Percentiles rank a stretch among this genome's conserved stretches.
Evolutionary conservation across 2,888 invertebrate genomes (phyloP).

Genomic region (Athripsodes cinereus): DNA sequence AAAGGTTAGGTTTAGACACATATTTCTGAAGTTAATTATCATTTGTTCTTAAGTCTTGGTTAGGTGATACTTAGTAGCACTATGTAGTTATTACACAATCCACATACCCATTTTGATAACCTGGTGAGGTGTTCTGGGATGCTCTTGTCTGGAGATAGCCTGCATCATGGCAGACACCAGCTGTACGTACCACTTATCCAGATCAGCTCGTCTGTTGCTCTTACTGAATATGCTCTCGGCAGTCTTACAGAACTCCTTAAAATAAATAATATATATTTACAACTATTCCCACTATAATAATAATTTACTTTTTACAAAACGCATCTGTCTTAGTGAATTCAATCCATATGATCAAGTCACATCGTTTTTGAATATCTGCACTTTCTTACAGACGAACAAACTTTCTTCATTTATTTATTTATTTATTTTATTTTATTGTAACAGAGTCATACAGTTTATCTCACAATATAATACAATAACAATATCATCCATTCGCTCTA

Average conservation of each 20-base stretch:
- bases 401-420: no score
- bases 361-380: no score
- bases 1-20: background rate
- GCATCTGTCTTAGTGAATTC: no score
- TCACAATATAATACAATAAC: no score
- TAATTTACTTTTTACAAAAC: no score
- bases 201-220: slow-evolving; percentile 80
- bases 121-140: slow-evolving; percentile 87
- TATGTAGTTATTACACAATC: background rate
- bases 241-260: slow-evolving; percentile 68
- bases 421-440: no score
- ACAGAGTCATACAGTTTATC: no score
- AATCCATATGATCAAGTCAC: no score
- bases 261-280: background rate
- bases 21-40: background rate
- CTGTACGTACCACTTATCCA: slow-evolving; percentile 86
- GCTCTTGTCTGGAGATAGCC: slow-evolving; percentile 74
- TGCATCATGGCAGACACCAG: slow-evolving; percentile 80
- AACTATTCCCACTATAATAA: no score
- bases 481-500: no score
- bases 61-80: background rate
- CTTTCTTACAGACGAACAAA: no score
- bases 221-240: slow-evolving; percentile 84
- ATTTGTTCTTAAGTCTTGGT: background rate
- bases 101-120: slow-evolving; percentile 78